Conservation (phyloP, 2,797 vertebrate genomes). For the Aulostomus chinensis region DNA sequence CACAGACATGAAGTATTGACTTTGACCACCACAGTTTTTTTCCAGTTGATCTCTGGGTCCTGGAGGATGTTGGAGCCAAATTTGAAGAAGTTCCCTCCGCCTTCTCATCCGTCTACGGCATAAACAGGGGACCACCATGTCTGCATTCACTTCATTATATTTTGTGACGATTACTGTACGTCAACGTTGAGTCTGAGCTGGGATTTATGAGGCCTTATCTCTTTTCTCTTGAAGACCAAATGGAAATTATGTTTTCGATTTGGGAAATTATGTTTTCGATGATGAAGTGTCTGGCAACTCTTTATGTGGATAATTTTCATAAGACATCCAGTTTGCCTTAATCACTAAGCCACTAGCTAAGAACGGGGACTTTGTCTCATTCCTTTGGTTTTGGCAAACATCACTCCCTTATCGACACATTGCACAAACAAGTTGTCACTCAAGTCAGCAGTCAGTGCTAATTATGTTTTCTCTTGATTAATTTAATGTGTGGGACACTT, state of each 20-base stretch:
- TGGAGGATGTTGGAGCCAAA: too few species aligned
- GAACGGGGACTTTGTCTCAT: conserved; percentile 41
- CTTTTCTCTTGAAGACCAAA: conserved; percentile 18
- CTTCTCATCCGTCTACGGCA: too few species aligned
- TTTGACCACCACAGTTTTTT: too few species aligned
- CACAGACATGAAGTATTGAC: too few species aligned
- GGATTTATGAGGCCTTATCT: background rate
- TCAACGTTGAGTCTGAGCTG: background rate
- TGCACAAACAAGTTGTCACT: conserved; percentile 73
- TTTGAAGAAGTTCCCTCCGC: too few species aligned
- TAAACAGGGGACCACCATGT: too few species aligned
- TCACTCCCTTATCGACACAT: conserved; percentile 51
- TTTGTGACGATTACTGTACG: too few species aligned
- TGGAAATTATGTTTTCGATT: conserved; percentile 21
- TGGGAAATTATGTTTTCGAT: conserved; percentile 20
- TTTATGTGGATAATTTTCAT: conserved; percentile 48
- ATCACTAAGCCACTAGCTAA: conserved; percentile 43
- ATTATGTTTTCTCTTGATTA: conserved; percentile 58
- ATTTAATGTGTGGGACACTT: conserved; percentile 48
- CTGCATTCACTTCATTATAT: too few species aligned
- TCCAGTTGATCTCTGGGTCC: too few species aligned
- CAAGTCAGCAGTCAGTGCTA: conserved; percentile 60
- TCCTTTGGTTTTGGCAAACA: conserved; percentile 58
- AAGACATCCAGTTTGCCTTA: conserved; percentile 38
- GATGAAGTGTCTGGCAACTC: conserved; percentile 26